Conservation (phyloP, 2,113 vertebrate species). For the Ictidomys tridecemlineatus region DNA sequence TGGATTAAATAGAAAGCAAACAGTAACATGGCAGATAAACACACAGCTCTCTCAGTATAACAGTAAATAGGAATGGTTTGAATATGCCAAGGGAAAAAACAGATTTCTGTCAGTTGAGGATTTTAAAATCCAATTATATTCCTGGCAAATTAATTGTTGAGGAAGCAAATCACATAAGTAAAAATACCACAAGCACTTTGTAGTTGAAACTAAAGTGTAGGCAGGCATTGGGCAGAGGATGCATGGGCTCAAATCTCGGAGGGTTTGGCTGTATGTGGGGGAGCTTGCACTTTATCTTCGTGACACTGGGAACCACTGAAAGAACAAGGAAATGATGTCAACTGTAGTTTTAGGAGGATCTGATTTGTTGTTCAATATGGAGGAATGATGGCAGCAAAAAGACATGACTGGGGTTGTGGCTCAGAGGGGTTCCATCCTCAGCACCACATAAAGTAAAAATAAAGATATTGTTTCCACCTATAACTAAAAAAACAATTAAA, state of each 20-base stretch:
- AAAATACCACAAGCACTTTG: not conserved
- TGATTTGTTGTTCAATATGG: not conserved
- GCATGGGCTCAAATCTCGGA: not conserved
- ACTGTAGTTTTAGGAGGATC: not conserved
- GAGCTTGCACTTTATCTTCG: accelerated
- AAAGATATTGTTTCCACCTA: no score
- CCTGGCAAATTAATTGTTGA: no score
- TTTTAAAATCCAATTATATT: not conserved
- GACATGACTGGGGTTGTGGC: no score
- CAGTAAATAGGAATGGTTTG: not conserved
- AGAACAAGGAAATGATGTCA: not conserved
- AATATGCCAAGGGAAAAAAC: not conserved
- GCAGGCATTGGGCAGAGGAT: not conserved
- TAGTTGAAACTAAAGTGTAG: not conserved
- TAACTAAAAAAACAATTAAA: no score
- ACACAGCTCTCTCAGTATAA: not conserved
- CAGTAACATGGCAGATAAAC: not conserved
- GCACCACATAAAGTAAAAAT: no score
- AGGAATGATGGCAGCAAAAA: not conserved
- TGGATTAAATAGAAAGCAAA: not conserved
- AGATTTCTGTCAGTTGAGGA: not conserved
- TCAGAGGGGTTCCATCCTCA: no score
- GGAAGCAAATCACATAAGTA: not conserved
- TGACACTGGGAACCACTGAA: not conserved
- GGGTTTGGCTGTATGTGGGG: not conserved